Evolutionary conservation across 2,888 invertebrate genomes (phyloP).

Genomic region (Phragmatobia fuliginosa): DNA sequence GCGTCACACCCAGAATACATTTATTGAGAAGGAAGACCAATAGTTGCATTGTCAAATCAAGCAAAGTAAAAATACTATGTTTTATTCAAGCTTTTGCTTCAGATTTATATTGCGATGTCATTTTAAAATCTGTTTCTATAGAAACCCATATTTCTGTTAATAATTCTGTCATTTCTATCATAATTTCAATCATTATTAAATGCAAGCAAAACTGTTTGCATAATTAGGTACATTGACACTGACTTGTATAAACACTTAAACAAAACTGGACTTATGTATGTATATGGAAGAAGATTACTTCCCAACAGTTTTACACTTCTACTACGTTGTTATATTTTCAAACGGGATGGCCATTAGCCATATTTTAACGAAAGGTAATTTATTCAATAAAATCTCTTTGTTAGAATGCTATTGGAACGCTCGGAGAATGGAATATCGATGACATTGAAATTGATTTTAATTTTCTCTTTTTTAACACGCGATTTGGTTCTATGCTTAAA

Average conservation of each 20-base stretch:
- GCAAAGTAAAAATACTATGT: slow-evolving; percentile 36
- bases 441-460: slow-evolving; percentile 72
- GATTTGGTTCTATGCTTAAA: slow-evolving; percentile 49
- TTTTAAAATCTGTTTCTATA: slow-evolving; percentile 13
- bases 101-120: slow-evolving; percentile 16
- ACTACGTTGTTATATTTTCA: slow-evolving; percentile 25
- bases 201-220: slow-evolving; percentile 41
- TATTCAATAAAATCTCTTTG: slow-evolving; percentile 83
- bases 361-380: slow-evolving; percentile 79
- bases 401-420: slow-evolving; percentile 72
- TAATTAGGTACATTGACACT: slow-evolving; percentile 35
- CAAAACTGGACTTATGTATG: slow-evolving; percentile 6
- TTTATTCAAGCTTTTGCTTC: slow-evolving; percentile 26
- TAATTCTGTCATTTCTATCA: too few relatives aligned
- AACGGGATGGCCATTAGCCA: slow-evolving; percentile 56
- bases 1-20: slow-evolving; percentile 67
- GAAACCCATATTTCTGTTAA: not conserved
- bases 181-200: slow-evolving; percentile 38
- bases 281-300: slow-evolving; percentile 34
- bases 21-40: slow-evolving; percentile 58
- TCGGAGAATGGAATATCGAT: slow-evolving; percentile 80
- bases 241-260: slow-evolving; percentile 26
- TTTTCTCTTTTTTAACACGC: slow-evolving; percentile 62
- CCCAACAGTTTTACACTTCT: slow-evolving; percentile 38
- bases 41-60: slow-evolving; percentile 51